Evolutionary conservation across 2,888 invertebrate genomes (phyloP).

Genomic region (Pantelozetes paolii): DNA sequence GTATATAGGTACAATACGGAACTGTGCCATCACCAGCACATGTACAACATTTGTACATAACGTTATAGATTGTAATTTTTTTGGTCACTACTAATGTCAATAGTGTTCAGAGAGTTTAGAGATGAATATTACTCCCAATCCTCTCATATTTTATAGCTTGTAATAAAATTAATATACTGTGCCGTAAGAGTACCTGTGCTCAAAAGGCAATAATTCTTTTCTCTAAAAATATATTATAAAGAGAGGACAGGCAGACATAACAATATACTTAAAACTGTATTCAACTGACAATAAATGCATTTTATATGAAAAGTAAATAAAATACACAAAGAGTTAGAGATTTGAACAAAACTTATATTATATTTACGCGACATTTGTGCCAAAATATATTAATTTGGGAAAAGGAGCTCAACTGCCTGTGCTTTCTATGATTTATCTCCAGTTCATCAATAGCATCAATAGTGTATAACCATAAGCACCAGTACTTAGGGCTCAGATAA

Average conservation of each 20-base stretch:
- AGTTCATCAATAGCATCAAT: no score
- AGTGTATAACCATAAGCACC: no score
- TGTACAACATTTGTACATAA: neutral
- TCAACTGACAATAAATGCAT: neutral
- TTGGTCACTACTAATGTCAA: conserved; percentile 3
- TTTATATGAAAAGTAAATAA: conserved; percentile 23
- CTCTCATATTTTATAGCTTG: neutral
- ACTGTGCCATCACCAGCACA: neutral
- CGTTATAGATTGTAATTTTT: no score
- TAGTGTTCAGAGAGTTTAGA: neutral
- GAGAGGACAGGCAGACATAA: neutral
- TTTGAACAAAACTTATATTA: neutral
- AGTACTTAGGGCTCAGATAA: neutral
- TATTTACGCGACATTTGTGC: conserved; percentile 15
- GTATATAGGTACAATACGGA: no score
- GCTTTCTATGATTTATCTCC: neutral
- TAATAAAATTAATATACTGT: conserved; percentile 3
- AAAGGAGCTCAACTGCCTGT: conserved; percentile 20
- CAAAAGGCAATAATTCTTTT: no score
- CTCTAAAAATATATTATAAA: no score
- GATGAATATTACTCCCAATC: neutral
- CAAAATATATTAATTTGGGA: conserved; percentile 29
- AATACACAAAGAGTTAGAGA: neutral
- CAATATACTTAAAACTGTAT: neutral
- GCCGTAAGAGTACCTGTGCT: neutral